Base-by-base conservation (phyloP, 2,797 vertebrate genomes). In the Cryptoprocta ferox region DNA sequence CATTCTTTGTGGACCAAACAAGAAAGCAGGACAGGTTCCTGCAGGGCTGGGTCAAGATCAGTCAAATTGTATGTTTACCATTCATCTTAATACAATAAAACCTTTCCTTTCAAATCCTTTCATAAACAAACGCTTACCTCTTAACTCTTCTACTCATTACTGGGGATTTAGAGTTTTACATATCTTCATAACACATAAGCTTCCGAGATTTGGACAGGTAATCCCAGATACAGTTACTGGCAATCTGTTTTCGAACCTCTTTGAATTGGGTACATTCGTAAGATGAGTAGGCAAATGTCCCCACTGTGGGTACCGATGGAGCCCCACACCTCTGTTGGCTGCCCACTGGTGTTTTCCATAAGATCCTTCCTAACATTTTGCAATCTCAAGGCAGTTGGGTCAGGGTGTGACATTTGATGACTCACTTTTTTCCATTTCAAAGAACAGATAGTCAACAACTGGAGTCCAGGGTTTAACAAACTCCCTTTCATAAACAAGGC, bases 71-170 rank as follows among this genome's bases (percentile, higher is more conserved):
- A 10, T 21, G 42, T 56, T 81, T 79, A 26, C 66, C 11, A 0
- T 76, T 88, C 53, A 70, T 48, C 48, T 97, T 78, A 63, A 61
- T 10, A 71, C 63, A 66, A 75, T 78, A n/a, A 82, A 76, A 63
- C 18, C 35, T 80, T 92, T 83, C 16, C 15, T 94, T 94, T 78
- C 32, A 92, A 87, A 97, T 63, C 39, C 50, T 76, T 85, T 71
- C 86, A 63, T 16, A 56, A 32, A 28, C 4, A 82, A 76, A 85
- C 39, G 50, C 35, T 89, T 28, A 65, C 32, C 30, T 80, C 90
- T 37, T 88, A 63, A 82, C 1, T 39, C 50, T 66, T 82, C 65
- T 78, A 14, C 84, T 94, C 91, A 63, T 70, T 53, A 15, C 42
- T 35, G 59, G 66, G 59, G 14, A 80, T 86, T 87, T 76, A 26